These are phyloP conservation scores for Aramus guarauna DNA, from an alignment of 2,113 vertebrate species.

Conservation along the genomic window DNA sequence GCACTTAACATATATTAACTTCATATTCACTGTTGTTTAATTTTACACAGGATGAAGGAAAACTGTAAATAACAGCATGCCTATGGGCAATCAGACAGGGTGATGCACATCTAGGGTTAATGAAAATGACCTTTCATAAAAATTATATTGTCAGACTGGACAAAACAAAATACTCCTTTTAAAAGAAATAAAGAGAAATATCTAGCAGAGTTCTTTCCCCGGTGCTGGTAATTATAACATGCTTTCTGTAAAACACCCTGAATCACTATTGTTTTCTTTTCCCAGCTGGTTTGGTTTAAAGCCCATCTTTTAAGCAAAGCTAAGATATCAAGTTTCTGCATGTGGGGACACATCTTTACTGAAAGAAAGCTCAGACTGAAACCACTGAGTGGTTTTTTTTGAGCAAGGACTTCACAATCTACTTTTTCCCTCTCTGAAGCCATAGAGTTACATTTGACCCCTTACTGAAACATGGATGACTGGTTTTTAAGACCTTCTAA, in stretches of 20 bases:
- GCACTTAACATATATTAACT: slow-evolving; percentile 61
- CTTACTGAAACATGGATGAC: not conserved
- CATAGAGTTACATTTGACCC: not conserved
- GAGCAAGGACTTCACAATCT: not conserved
- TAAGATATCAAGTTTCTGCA: not conserved
- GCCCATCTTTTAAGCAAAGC: not conserved
- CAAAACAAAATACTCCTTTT: not conserved
- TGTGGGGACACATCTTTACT: not conserved
- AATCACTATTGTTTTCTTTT: not conserved
- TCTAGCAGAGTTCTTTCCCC: not conserved
- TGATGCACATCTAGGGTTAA: slow-evolving; percentile 44
- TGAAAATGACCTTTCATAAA: slow-evolving; percentile 56
- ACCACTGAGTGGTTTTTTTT: not conserved
- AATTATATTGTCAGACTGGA: slow-evolving; percentile 4
- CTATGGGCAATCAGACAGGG: slow-evolving; percentile 20
- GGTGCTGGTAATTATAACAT: not conserved
- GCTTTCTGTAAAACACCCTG: not conserved
- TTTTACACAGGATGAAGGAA: slow-evolving; percentile 57
- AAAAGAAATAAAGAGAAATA: not conserved
- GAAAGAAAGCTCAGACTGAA: not conserved
- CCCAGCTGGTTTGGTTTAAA: not conserved
- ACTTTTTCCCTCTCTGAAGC: not conserved
- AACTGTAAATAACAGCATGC: slow-evolving; percentile 57
- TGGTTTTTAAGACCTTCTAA: not conserved
- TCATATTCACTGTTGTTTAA: slow-evolving; percentile 46